Evolutionary conservation across 92 coral and sea anemone genomes (phyloP).

Genomic region (Parazoanthus darwini): DNA sequence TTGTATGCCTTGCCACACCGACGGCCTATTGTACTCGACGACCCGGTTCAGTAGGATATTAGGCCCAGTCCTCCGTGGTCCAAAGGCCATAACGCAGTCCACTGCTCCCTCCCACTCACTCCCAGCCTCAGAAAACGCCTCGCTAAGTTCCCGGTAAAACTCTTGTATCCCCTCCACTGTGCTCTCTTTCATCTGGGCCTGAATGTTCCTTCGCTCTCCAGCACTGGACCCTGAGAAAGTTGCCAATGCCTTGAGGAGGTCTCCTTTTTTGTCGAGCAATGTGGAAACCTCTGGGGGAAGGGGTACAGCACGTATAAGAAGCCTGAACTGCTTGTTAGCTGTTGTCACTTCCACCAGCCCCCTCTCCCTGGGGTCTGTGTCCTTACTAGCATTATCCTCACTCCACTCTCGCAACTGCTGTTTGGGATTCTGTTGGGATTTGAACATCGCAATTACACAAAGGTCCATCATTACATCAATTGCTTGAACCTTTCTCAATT

Average conservation of each 20-base stretch:
- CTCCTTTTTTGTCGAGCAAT: constrained; percentile 72
- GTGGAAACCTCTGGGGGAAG: constrained; percentile 69
- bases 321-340: constrained; percentile 82
- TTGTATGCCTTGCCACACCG: constrained; percentile 78
- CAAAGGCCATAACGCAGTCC: constrained; percentile 94
- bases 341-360: constrained; percentile 76
- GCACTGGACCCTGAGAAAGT: constrained; percentile 53
- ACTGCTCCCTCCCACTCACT: constrained; percentile 77
- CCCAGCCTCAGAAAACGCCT: constrained; percentile 80
- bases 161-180: constrained; percentile 63
- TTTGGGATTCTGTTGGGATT: constrained; percentile 43
- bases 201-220: constrained; percentile 54
- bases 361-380: constrained; percentile 44
- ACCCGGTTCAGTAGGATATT: constrained; percentile 84
- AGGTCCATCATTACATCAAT: background rate
- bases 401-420: constrained; percentile 42
- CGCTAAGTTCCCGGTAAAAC: constrained; percentile 72
- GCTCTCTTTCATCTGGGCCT: constrained; percentile 55
- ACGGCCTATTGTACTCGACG: constrained; percentile 78
- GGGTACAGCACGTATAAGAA: constrained; percentile 82
- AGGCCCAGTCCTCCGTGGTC: constrained; percentile 89
- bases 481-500: too few species aligned
- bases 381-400: constrained; percentile 34
- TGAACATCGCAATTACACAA: background rate
- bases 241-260: constrained; percentile 74